These are phyloP conservation scores for Campaea margaritaria DNA, from an alignment of 2,888 invertebrate species.

Conservation along the genomic window DNA sequence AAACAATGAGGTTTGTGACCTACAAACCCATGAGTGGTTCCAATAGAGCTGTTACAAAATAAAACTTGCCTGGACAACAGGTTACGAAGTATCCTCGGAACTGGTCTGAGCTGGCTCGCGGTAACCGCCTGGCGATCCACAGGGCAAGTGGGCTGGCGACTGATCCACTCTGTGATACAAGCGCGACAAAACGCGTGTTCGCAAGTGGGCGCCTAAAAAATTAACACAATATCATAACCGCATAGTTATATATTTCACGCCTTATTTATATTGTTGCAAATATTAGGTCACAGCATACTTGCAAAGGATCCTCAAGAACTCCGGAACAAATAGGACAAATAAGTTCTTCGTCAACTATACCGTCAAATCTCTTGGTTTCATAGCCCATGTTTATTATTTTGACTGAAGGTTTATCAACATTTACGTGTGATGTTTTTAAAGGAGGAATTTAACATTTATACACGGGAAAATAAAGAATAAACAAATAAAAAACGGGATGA, in stretches of 20 bases:
- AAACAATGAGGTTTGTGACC: constrained; percentile 52
- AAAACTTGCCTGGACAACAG: constrained; percentile 90
- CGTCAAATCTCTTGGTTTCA: constrained; percentile 96
- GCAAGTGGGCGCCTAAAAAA: constrained; percentile 93
- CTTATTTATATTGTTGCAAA: neutral
- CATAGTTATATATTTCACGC: neutral
- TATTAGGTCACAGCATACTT: constrained; percentile 85
- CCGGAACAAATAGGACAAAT: constrained; percentile 98
- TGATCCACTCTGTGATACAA: constrained; percentile 98
- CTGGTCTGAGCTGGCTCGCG: constrained; percentile 94
- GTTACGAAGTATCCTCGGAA: constrained; percentile 97
- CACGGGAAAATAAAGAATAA: constrained; percentile 50
- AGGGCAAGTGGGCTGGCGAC: constrained; percentile 96
- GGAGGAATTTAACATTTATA: constrained; percentile 38
- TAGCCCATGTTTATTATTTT: constrained; percentile 91
- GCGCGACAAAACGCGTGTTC: constrained; percentile 98
- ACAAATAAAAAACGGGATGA: constrained; percentile 53
- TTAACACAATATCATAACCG: constrained; percentile 11
- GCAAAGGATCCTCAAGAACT: constrained; percentile 97
- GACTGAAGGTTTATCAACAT: constrained; percentile 56
- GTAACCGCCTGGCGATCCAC: constrained; percentile 96
- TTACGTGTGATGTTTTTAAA: constrained; percentile 43
- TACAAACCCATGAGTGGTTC: constrained; percentile 42
- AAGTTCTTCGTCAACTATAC: constrained; percentile 98
- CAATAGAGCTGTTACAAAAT: constrained; percentile 48